Base-by-base conservation (phyloP, 1,140 invertebrate species). In the Cyrtorhinus lividipennis region DNA sequence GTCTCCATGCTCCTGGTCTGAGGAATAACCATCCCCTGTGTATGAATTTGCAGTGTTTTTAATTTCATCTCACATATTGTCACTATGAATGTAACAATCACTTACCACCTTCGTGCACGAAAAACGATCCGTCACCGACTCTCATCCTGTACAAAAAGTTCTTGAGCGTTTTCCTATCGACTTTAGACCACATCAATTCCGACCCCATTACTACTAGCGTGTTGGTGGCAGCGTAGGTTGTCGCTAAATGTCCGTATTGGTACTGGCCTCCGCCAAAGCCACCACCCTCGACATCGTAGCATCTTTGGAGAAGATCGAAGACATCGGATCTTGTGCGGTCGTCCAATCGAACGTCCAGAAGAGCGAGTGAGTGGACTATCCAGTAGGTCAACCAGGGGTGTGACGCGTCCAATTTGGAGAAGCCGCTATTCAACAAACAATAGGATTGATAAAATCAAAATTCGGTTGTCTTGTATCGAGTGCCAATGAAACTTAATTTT, bases 141-240 rank as follows among this genome's bases (percentile, higher is more conserved):
- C 83, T 81, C 63, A 96, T 79, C 20, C 81, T 80, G 72, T 81
- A 81, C 25, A 98, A 72, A 78, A 95, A 97, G 61, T 81, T 75
- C 65, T 83, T 77, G 38, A 98, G 77, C 22, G 73, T 80, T 68
- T 83, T 73, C 56, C 91, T 83, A 72, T 98, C 81, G 65, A 99
- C 92, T 18, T 87, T 80, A 69, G 84, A 77, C 70, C 88, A 93
- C 12, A 94, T 92, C 74, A 90, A 84, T 72, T 85, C 77, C 15
- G 86, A 93, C 45, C 90, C 90, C 68, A 99, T 83, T 22, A 88
- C 90, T 71, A 87, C 88, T 2, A 99, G 76, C 8, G 92, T 84
- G 79, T 92, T 95, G 0, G 98, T 84, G 65, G 95, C 94, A 56
- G 95, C 96, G 79, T 98, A 99, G 2, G 95, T 98, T 26, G 95